Base-by-base conservation (phyloP, 2,113 vertebrate genomes). In the Parotia lawesii region DNA sequence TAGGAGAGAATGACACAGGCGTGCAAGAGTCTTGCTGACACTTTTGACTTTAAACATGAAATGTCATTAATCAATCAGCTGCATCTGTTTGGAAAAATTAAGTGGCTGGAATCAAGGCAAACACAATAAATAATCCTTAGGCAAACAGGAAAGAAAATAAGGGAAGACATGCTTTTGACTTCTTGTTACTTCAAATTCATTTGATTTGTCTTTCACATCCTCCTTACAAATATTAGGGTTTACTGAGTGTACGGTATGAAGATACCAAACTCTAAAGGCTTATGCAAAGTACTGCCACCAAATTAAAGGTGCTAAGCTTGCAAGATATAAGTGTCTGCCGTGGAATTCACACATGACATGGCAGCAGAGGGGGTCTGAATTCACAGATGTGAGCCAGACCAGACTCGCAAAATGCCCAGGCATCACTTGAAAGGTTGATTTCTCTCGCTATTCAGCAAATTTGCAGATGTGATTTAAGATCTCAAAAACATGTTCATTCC, bases 1-100 rank as follows among this genome's bases (percentile, higher is more conserved):
- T 94, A 75, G 62, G 94, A 96, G 94, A 97, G 97, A 98, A 96
- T 97, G 97, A 97, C 97, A 98, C 95, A 91, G 93, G 96, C 97
- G 79, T 97, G 96, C 96, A 94, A 94, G 89, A 96, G 90, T 98
- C 97, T 98, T 97, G 95, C 98, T 98, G 98, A 98, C 98, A 98
- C 97, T 98, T 98, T 96, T 97, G 97, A 98, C 98, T 98, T 98
- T 97, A 97, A 96, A 97, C 96, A 97, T 95, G 93, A 98, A 98
- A 96, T 93, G 96, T 96, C 97, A 98, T 98, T 98, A 98, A 98
- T 98, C 98, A 98, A 98, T 97, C 90, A 73, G 86, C 94, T 96
- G 97, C 97, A 98, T 98, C 98, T 98, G 97, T 98, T 98, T 96
- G 97, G 96, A 98, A 97, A 98, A 98, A 98, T 96, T 97, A 97